Conservation (phyloP, 2,888 invertebrate genomes). For the Panzeria rudis region DNA sequence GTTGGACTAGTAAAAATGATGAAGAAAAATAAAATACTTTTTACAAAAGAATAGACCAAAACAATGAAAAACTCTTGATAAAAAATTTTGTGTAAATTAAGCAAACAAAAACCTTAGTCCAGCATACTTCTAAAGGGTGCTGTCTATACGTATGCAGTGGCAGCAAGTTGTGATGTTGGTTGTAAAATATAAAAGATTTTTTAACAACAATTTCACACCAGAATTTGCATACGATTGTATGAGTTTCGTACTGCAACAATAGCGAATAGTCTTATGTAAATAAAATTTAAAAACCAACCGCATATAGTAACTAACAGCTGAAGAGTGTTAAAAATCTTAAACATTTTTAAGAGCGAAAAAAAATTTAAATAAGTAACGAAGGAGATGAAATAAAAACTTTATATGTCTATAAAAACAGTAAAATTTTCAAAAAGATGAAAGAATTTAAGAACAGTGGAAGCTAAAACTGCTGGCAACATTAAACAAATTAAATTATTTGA, state of each 20-base stretch:
- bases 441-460: not conserved
- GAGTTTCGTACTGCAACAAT: constrained; percentile 34
- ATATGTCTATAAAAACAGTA: not conserved
- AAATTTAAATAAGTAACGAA: not conserved
- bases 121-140: not conserved
- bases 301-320: constrained; percentile 47
- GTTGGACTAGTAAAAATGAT: not conserved
- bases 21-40: not conserved
- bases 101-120: constrained; percentile 24
- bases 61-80: not conserved
- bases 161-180: not conserved
- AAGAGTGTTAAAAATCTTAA: constrained; percentile 56
- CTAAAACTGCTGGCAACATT: not conserved
- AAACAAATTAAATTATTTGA: too few relatives aligned
- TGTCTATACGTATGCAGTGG: not conserved
- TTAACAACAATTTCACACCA: constrained; percentile 18
- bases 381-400: not conserved
- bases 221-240: constrained; percentile 59
- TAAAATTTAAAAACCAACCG: constrained; percentile 26
- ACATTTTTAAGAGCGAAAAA: constrained; percentile 1
- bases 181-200: not conserved
- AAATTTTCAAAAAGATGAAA: not conserved
- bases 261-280: constrained; percentile 10
- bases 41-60: not conserved
- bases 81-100: constrained; percentile 43